Conservation (phyloP, 2,888 invertebrate genomes). For the Limenitis arthemis region DNA sequence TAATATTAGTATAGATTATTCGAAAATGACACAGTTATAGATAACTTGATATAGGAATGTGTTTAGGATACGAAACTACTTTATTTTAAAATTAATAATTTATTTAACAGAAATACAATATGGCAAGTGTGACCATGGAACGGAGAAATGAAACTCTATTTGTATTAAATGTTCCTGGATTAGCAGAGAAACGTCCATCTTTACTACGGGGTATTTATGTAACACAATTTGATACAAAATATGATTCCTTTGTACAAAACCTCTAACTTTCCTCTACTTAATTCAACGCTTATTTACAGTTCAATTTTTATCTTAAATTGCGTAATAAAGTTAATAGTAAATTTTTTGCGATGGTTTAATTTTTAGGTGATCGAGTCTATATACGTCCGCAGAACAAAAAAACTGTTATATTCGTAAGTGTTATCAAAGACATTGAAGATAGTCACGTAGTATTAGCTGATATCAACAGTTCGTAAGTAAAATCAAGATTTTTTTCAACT, state of each 20-base stretch:
- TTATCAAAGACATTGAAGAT: slow-evolving; percentile 48
- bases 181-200: slow-evolving; percentile 79
- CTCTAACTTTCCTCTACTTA: no score
- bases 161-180: slow-evolving; percentile 73
- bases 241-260: not conserved
- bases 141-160: slow-evolving; percentile 38
- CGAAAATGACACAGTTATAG: no score
- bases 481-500: not conserved
- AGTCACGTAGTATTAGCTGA: slow-evolving; percentile 43
- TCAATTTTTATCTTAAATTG: not conserved
- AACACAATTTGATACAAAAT: not conserved
- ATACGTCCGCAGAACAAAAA: slow-evolving; percentile 38
- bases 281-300: no score
- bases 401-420: slow-evolving; percentile 48
- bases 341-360: not conserved
- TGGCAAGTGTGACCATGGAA: slow-evolving; percentile 38
- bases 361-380: slow-evolving; percentile 66
- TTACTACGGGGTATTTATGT: slow-evolving; percentile 54
- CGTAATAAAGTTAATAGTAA: not conserved
- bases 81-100: not conserved
- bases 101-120: slow-evolving; percentile 46
- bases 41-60: no score
- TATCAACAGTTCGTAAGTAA: slow-evolving; percentile 31
- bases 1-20: no score
- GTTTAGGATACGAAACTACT: no score